Conservation (phyloP, 2,113 vertebrate species). For the Ardeotis arabs region DNA sequence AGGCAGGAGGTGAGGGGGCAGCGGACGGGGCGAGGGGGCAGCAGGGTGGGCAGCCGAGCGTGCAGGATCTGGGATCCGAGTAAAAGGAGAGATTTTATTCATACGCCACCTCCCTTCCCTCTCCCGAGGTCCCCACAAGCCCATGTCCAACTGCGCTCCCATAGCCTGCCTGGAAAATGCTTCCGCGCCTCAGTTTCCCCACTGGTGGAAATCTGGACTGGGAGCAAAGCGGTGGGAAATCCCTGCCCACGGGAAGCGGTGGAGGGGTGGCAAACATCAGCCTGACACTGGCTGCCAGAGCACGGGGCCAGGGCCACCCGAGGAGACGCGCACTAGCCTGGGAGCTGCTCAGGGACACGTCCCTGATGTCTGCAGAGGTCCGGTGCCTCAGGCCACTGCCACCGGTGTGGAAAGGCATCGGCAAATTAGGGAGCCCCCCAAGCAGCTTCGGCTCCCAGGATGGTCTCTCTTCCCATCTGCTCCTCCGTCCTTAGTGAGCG, state of each 20-base stretch:
- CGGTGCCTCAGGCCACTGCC: accelerated
- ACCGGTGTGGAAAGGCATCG: accelerated
- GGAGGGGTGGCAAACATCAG: neutral
- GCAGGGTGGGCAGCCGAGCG: neutral
- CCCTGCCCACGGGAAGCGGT: neutral
- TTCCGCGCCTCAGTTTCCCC: neutral
- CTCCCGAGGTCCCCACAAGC: neutral
- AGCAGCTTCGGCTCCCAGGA: neutral
- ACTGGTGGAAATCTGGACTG: neutral
- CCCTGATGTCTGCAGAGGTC: accelerated
- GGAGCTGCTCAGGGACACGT: neutral
- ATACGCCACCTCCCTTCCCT: neutral
- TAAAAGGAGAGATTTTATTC: neutral
- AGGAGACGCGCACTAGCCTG: neutral
- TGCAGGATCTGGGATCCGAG: neutral
- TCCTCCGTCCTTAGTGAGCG: accelerated
- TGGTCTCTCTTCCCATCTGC: neutral
- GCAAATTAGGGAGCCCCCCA: neutral
- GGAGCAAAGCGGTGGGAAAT: neutral
- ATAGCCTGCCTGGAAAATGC: neutral
- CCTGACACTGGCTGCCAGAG: neutral
- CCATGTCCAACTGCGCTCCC: neutral
- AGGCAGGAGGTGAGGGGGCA: neutral
- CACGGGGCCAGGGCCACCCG: neutral
- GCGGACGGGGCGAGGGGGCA: neutral